These are phyloP conservation scores for Vombatus ursinus DNA, from an alignment of 2,113 vertebrate genomes.

Conservation along the genomic window DNA sequence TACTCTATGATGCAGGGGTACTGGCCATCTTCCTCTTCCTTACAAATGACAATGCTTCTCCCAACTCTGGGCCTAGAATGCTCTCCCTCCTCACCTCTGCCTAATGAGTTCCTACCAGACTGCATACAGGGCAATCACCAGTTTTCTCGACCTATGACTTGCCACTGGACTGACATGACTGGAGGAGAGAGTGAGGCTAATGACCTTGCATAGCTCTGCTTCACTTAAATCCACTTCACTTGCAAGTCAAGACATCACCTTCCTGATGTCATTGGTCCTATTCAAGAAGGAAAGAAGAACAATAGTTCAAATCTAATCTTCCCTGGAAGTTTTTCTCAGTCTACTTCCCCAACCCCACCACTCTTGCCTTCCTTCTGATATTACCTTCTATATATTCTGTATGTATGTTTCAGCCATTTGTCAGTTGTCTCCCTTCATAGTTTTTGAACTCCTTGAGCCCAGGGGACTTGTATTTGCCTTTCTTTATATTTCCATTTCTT, in stretches of 20 bases:
- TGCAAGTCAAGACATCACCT: too few species aligned
- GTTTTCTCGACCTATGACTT: too few species aligned
- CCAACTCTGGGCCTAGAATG: not conserved
- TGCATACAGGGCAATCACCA: too few species aligned
- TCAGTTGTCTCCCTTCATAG: not conserved
- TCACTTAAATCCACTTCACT: too few species aligned
- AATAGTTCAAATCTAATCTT: not conserved
- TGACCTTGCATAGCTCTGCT: too few species aligned
- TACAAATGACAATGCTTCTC: not conserved
- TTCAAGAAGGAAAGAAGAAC: not conserved
- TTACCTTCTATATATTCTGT: not conserved
- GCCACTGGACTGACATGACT: too few species aligned
- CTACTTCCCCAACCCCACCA: not conserved
- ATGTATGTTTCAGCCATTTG: not conserved
- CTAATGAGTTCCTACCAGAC: not conserved
- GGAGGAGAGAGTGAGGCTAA: too few species aligned
- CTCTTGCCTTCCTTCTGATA: not conserved
- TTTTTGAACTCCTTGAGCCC: not conserved
- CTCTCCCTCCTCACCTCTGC: not conserved
- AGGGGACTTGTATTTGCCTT: not conserved
- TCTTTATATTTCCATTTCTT: not conserved
- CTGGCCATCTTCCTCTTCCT: not conserved
- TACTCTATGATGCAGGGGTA: not conserved
- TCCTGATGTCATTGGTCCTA: too few species aligned
- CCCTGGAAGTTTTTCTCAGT: not conserved